A percentile compares a stretch with the other conserved stretches of the same genome.
Conservation (phyloP, 2,797 vertebrate species). For the Megalops cyprinoides region DNA sequence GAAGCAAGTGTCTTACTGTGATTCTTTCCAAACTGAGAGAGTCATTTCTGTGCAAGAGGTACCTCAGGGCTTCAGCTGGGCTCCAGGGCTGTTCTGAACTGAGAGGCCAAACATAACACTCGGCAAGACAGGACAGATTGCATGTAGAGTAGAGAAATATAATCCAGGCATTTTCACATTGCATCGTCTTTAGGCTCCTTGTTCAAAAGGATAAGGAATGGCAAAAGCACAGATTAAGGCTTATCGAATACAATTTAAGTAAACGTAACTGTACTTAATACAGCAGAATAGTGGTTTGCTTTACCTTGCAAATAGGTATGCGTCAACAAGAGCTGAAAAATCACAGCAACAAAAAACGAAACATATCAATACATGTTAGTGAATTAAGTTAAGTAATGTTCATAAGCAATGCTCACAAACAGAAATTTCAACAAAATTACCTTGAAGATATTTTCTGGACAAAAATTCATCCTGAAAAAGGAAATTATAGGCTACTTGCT, state of each 20-base stretch:
- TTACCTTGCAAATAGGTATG: constrained; percentile 79
- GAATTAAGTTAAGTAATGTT: neutral
- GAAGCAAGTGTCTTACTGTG: constrained; percentile 32
- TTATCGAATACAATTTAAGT: neutral
- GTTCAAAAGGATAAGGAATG: neutral
- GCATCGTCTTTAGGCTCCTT: no score
- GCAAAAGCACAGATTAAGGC: neutral
- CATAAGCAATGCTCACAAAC: constrained; percentile 1
- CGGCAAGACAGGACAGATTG: neutral
- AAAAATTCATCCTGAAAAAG: constrained; percentile 73
- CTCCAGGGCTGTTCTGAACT: constrained; percentile 38
- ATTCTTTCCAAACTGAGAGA: constrained; percentile 31
- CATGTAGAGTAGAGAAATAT: neutral
- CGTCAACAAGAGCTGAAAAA: constrained; percentile 71
- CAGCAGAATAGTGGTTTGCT: neutral
- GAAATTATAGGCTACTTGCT: no score
- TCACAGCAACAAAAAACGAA: constrained; percentile 6
- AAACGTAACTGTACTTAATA: neutral
- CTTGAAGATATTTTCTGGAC: constrained; percentile 74
- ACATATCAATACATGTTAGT: neutral
- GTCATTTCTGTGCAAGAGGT: constrained; percentile 31
- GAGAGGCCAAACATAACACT: neutral
- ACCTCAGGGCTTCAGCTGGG: constrained; percentile 32
- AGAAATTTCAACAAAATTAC: constrained; percentile 57
- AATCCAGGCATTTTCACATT: neutral